Percentiles rank a stretch among this genome's conserved stretches.
These are phyloP conservation scores for Dreissena rostriformis DNA, from an alignment of 1,140 invertebrate species.

Conservation along the genomic window DNA sequence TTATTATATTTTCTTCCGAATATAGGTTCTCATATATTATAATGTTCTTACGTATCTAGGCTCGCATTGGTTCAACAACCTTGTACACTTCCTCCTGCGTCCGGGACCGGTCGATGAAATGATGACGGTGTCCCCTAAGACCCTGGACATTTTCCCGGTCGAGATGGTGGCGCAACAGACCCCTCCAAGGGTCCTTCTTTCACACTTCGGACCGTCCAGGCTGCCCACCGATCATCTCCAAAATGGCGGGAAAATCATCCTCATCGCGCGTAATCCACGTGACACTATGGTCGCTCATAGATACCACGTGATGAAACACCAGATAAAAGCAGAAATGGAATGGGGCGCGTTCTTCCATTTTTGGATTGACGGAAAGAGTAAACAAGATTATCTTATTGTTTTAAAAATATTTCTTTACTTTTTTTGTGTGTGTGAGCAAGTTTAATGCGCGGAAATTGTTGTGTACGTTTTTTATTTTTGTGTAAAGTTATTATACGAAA, in stretches of 20 bases:
- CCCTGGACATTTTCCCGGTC: conserved; percentile 9
- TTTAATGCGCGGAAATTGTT: no score
- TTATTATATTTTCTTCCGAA: no score
- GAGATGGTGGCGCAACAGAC: conserved; percentile 2
- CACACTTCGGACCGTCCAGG: conserved; percentile 18
- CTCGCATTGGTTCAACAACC: conserved; percentile 35
- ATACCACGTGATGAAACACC: conserved; percentile 21
- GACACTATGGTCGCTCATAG: conserved; percentile 36
- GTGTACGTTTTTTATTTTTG: no score
- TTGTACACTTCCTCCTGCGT: conserved; percentile 21
- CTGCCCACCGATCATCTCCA: conserved; percentile 34
- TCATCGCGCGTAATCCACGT: conserved; percentile 29
- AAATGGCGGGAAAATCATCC: conserved; percentile 41
- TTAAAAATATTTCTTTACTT: no score
- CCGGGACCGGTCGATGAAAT: conserved; percentile 26
- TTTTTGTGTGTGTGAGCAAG: no score
- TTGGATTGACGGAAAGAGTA: conserved; percentile 14
- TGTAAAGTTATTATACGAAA: no score
- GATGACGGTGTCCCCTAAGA: conserved; percentile 6
- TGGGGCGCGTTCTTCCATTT: conserved; percentile 35
- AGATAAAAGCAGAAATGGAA: not conserved
- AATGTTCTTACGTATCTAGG: not conserved
- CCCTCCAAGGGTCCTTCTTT: conserved; percentile 9
- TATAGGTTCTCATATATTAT: conserved; percentile 30
- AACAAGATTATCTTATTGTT: no score